Evolutionary conservation across 1,140 invertebrate species (phyloP).

Genomic region (Ooceraea biroi): DNA sequence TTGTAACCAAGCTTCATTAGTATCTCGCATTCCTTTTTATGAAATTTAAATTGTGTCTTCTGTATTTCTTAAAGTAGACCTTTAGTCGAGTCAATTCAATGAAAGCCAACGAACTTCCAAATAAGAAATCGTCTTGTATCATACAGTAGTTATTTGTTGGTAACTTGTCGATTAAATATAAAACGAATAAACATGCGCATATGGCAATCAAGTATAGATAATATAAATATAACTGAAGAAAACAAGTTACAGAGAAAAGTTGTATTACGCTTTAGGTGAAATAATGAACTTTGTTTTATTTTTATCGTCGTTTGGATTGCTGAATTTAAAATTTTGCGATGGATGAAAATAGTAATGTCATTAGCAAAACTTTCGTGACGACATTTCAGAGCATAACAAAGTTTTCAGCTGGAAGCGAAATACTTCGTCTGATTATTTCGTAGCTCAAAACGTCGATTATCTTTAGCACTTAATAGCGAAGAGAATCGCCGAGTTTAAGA

Average conservation of each 20-base stretch:
- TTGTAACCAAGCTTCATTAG: not conserved
- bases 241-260: not conserved
- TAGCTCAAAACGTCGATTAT: not conserved
- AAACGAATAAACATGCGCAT: not conserved
- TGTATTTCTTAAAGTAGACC: not conserved
- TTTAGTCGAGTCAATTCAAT: not conserved
- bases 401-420: not conserved
- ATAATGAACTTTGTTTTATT: not conserved
- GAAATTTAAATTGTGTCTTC: not conserved
- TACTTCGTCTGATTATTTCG: not conserved
- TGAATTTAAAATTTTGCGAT: not conserved
- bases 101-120: not conserved
- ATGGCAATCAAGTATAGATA: not conserved
- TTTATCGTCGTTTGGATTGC: not conserved
- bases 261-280: not conserved
- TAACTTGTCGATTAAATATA: not conserved
- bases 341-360: not conserved
- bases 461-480: not conserved
- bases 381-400: not conserved
- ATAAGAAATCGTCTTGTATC: not conserved
- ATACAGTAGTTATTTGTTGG: not conserved
- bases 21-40: not conserved
- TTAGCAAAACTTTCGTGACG: not conserved
- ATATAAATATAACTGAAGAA: not conserved
- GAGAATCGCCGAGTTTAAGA: not conserved